Conservation (phyloP, 2,888 invertebrate genomes). For the Seladonia tumulorum region DNA sequence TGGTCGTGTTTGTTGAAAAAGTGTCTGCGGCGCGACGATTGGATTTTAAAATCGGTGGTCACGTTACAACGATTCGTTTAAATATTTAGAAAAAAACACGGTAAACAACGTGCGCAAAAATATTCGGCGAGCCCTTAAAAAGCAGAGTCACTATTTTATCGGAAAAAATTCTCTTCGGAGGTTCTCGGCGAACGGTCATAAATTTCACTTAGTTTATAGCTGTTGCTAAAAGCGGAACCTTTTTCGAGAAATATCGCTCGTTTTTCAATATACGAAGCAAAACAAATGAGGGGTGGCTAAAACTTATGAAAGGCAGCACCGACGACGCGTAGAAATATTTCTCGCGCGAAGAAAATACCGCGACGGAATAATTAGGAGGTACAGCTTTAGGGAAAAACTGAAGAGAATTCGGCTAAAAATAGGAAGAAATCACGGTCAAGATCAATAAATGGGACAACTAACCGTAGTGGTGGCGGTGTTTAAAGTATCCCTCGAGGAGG, state of each 20-base stretch:
- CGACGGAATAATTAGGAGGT: too few relatives aligned
- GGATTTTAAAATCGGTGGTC: background rate
- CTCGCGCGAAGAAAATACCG: background rate
- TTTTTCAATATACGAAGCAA: background rate
- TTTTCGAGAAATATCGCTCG: background rate
- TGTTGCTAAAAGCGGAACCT: background rate
- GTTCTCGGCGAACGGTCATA: background rate
- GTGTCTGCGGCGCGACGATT: background rate
- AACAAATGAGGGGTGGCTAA: background rate
- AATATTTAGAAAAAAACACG: background rate
- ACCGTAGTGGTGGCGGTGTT: constrained; percentile 70
- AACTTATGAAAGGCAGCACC: background rate
- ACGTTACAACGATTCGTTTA: background rate
- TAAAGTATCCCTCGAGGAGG: constrained; percentile 73
- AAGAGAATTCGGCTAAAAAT: background rate
- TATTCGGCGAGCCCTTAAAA: background rate
- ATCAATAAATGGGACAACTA: constrained; percentile 29
- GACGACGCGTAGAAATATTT: background rate
- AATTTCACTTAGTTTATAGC: background rate
- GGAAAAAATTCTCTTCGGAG: background rate
- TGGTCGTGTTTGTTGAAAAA: background rate
- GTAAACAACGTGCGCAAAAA: background rate
- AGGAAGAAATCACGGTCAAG: background rate
- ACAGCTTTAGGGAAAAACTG: background rate
- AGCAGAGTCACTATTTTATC: background rate